Evolutionary conservation across 2,888 invertebrate genomes (phyloP).

Genomic region (Papilio gigon): DNA sequence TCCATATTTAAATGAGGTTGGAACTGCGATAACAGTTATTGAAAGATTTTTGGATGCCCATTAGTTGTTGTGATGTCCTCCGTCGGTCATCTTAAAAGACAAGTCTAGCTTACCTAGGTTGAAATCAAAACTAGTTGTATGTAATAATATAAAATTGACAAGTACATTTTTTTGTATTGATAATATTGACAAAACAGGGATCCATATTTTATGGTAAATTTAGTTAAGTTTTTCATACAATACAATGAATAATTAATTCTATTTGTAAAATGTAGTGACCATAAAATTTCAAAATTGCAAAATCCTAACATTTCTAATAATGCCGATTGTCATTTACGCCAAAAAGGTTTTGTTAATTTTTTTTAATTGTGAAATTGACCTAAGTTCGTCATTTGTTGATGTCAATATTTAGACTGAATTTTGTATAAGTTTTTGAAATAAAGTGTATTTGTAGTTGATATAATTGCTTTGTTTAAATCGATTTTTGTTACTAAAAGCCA

Average conservation of each 20-base stretch:
- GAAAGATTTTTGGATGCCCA: neutral
- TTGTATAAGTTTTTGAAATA: neutral
- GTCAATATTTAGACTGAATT: neutral
- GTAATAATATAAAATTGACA: neutral
- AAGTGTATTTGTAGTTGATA: slow-evolving; percentile 8
- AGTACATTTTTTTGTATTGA: neutral
- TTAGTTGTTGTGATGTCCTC: too few relatives aligned
- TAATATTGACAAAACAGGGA: neutral
- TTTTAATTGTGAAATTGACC: too few relatives aligned
- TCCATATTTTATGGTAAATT: neutral
- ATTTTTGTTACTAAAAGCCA: neutral
- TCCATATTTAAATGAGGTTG: neutral
- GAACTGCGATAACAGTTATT: neutral
- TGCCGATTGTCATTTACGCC: too few relatives aligned
- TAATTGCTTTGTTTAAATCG: neutral
- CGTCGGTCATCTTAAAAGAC: too few relatives aligned
- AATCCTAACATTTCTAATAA: too few relatives aligned
- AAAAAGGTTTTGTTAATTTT: too few relatives aligned
- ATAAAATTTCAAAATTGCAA: too few relatives aligned
- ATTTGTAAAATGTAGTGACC: too few relatives aligned
- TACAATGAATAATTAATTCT: too few relatives aligned
- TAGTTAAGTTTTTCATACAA: neutral
- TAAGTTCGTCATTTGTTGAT: too few relatives aligned
- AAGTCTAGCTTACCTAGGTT: neutral
- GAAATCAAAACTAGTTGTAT: neutral